Evolutionary conservation across 1,140 invertebrate species (phyloP).

Genomic region (Drosophila miranda): DNA sequence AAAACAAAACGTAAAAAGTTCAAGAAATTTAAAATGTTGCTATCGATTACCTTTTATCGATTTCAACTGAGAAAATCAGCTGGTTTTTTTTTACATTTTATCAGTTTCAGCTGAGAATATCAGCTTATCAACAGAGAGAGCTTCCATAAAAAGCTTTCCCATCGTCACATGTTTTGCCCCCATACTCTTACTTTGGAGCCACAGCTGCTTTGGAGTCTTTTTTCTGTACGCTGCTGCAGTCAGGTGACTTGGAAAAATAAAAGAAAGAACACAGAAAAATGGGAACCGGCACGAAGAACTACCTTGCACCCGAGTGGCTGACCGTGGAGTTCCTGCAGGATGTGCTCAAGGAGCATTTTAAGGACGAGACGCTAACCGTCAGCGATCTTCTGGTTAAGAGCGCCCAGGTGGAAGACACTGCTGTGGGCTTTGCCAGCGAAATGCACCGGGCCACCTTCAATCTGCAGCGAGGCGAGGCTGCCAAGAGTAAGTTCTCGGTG

Average conservation of each 20-base stretch:
- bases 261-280: conserved; percentile 42
- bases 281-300: conserved; percentile 77
- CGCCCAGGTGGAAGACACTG: conserved; percentile 51
- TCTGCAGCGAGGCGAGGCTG: conserved; percentile 56
- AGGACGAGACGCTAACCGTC: conserved; percentile 66
- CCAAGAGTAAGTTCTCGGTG: conserved; percentile 72
- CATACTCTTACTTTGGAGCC: conserved; percentile 46
- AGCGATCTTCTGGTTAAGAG: conserved; percentile 71
- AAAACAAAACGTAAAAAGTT: too few relatives aligned
- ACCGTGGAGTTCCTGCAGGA: conserved; percentile 76
- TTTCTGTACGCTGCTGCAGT: conserved; percentile 24
- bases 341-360: conserved; percentile 79
- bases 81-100: too few relatives aligned
- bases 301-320: conserved; percentile 75
- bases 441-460: conserved; percentile 77
- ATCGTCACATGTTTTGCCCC: conserved; percentile 17
- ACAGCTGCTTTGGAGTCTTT: conserved; percentile 24
- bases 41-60: too few relatives aligned
- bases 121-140: conserved; percentile 19
- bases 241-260: conserved; percentile 68
- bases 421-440: conserved; percentile 72
- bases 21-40: too few relatives aligned
- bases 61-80: too few relatives aligned
- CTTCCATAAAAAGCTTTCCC: not conserved
- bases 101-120: too few relatives aligned